Conservation (phyloP, 2,888 invertebrate species). For the Chalcis sispes region DNA sequence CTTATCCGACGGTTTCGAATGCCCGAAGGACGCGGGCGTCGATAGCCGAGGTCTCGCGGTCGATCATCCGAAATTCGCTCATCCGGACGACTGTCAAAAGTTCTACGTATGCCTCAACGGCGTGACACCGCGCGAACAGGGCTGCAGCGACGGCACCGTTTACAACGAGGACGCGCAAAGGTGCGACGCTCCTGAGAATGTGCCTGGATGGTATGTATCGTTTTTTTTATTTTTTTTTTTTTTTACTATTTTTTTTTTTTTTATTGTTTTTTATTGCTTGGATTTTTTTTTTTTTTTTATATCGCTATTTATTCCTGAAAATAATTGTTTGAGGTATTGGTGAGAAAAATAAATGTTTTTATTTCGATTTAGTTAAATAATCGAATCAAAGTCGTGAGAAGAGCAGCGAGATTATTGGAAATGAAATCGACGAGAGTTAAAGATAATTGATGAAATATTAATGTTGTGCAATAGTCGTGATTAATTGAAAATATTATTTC, state of each 20-base stretch:
- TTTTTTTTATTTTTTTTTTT: not conserved
- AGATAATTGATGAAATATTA: too few relatives aligned
- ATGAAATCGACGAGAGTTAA: too few relatives aligned
- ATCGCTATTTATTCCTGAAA: not conserved
- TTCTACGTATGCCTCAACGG: slow-evolving; percentile 95
- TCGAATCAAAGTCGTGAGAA: too few relatives aligned
- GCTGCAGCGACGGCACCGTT: slow-evolving; percentile 91
- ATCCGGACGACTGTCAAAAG: slow-evolving; percentile 92
- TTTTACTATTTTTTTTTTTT: not conserved
- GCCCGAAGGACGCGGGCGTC: slow-evolving; percentile 83
- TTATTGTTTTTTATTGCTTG: not conserved
- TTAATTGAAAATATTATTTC: too few relatives aligned
- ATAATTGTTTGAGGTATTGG: too few relatives aligned
- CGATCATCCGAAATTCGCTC: slow-evolving; percentile 90
- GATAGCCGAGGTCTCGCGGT: slow-evolving; percentile 84
- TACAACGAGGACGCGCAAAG: slow-evolving; percentile 90
- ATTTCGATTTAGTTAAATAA: too few relatives aligned
- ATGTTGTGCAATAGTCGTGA: too few relatives aligned
- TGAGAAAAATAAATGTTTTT: too few relatives aligned
- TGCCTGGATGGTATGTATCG: slow-evolving; percentile 88
- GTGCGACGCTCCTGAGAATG: slow-evolving; percentile 94
- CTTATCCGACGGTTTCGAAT: slow-evolving; percentile 89
- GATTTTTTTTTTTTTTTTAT: not conserved
- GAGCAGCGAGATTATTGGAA: too few relatives aligned
- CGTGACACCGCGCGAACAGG: slow-evolving; percentile 90